A percentile compares a stretch with the other conserved stretches of the same genome.
These are phyloP conservation scores for Miltochrista miniata DNA, from an alignment of 2,888 invertebrate species.

Conservation along the genomic window DNA sequence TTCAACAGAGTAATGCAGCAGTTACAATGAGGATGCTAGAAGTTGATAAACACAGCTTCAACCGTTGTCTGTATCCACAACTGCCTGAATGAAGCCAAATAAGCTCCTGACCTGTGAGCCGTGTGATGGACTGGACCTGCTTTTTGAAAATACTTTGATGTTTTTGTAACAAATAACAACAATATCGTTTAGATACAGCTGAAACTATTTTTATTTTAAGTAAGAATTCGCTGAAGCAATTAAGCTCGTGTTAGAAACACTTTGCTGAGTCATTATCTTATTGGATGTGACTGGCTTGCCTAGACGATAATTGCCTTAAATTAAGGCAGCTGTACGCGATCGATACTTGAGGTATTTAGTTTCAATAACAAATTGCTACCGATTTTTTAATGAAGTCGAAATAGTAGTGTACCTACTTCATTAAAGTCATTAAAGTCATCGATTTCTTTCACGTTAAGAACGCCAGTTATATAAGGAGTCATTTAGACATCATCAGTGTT, in stretches of 20 bases:
- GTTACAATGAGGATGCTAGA: too few species aligned
- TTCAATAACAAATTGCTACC: constrained; percentile 20
- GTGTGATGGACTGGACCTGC: too few species aligned
- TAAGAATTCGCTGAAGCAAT: background rate
- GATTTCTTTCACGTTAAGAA: background rate
- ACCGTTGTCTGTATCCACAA: too few species aligned
- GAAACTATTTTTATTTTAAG: background rate
- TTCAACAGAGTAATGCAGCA: too few species aligned
- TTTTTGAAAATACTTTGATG: too few species aligned
- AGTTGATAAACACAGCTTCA: too few species aligned
- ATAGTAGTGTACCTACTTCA: constrained; percentile 1
- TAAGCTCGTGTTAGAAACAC: background rate
- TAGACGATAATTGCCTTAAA: constrained; percentile 27
- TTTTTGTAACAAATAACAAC: background rate
- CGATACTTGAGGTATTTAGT: constrained; percentile 26
- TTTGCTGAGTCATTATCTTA: constrained; percentile 10
- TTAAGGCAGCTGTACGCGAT: constrained; percentile 24
- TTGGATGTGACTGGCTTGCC: constrained; percentile 15
- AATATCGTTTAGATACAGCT: background rate
- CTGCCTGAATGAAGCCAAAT: too few species aligned
- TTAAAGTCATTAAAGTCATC: too few species aligned
- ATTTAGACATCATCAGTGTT: too few species aligned
- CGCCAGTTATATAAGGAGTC: background rate
- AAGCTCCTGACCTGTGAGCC: too few species aligned
- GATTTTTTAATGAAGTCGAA: constrained; percentile 19